Evolutionary conservation across 1,140 invertebrate genomes (phyloP), one percentile per base, ranked within the genome.

Genomic region (Araneus ventricosus): DNA sequence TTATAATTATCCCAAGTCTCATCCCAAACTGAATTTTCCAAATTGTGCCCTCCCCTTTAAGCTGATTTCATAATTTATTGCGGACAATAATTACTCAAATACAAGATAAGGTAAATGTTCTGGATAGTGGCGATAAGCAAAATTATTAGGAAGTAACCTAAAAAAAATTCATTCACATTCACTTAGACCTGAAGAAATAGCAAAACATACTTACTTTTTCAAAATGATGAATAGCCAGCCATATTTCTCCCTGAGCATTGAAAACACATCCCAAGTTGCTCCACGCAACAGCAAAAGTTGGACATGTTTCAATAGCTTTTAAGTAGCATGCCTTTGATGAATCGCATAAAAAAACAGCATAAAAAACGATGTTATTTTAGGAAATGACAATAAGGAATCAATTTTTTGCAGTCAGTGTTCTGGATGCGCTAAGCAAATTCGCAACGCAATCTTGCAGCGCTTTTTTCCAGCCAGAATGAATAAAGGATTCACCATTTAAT

Each of bases 261-360:
- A 99, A 99, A 59, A 99, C 99, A 96, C 99, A 99, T 93, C 99
- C 99, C 93, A 99, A 97, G 96, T 99, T 99, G 96, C 99, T 99
- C 99, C 99, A 99, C 84, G 99, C 99, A 30, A 99, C 99, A 89
- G 99, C 99, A 96, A 99, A 99, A 95, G 99, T 99, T 67, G 99
- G 99, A 95, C 99, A 97, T 7, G 99, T 99, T 96, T 99, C 99
- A 95, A 99, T 99, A 30, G 99, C 99, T 97, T 99, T 99, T 95
- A 99, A 97, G 96, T 99, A 99, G 96, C 99, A 99, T 86, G 99
- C 99, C 99, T 99, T 94, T 57, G 59, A 85, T n/a, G 52, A 79
- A 90, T 75, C 61, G 41, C 88, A 90, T 90, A 79, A 59, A 70
- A 88, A 79, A 17, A 61, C 27, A 80, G 20, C 75, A 70, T 63